Conservation (phyloP, 2,888 invertebrate species). For the Drepana falcataria region DNA sequence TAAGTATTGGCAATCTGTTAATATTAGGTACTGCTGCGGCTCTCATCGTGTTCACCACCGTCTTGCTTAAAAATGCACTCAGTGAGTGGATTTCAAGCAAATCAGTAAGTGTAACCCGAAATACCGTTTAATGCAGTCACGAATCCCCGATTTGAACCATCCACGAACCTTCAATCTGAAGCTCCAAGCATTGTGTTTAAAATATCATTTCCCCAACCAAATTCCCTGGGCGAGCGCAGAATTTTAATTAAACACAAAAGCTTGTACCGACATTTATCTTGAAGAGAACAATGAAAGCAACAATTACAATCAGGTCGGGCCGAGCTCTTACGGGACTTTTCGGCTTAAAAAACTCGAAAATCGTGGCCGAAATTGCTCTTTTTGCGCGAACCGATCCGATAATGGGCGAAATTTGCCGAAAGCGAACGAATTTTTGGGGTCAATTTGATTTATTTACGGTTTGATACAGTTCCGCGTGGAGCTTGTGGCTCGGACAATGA, state of each 20-base stretch:
- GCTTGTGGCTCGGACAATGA: slow-evolving; percentile 28
- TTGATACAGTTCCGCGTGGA: slow-evolving; percentile 63
- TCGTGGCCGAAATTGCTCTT: slow-evolving; percentile 68
- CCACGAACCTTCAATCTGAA: neutral
- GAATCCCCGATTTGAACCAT: neutral
- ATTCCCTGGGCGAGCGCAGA: slow-evolving; percentile 35
- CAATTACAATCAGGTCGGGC: slow-evolving; percentile 53
- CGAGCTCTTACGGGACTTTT: slow-evolving; percentile 48
- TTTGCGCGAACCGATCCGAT: slow-evolving; percentile 50
- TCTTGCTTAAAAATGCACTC: no score
- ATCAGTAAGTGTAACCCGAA: neutral
- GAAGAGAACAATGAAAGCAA: slow-evolving; percentile 68
- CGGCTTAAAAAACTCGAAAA: slow-evolving; percentile 39
- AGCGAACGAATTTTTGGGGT: slow-evolving; percentile 59
- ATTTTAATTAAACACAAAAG: slow-evolving; percentile 66
- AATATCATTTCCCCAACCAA: slow-evolving; percentile 8
- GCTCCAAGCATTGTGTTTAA: slow-evolving; percentile 1
- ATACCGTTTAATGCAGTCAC: neutral
- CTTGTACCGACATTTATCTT: slow-evolving; percentile 55
- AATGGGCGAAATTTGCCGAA: slow-evolving; percentile 70
- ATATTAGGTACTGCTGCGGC: no score
- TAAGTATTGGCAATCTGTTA: no score
- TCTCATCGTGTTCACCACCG: no score
- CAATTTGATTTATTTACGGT: slow-evolving; percentile 71
- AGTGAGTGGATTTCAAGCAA: slow-evolving; percentile 4